Base-by-base conservation (phyloP, 2,113 vertebrate species). In the Dolichotis patagonum region DNA sequence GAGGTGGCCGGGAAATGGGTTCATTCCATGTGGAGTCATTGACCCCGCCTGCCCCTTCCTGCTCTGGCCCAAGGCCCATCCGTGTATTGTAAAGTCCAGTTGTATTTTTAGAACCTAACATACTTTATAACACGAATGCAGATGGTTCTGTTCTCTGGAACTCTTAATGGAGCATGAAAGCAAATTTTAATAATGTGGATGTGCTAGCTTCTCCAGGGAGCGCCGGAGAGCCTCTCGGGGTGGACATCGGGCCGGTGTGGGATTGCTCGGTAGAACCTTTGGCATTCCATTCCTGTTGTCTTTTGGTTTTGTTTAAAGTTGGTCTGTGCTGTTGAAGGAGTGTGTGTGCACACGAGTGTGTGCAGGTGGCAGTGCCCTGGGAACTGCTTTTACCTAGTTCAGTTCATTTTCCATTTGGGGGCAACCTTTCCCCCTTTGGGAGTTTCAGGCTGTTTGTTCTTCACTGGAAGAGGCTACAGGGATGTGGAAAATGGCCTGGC, bases 101-200 rank as follows among this genome's bases (percentile, higher is more conserved):
- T 60, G 56, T 82, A 91, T 81, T 94, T 94, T 97, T 82, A 97
- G 94, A 83, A 38, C 43, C 86, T 83, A 52, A 26, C 32, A 12
- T 75, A 30, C 54, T 96, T 91, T 49, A 71, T 69, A 17, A 62
- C 84, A 60, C 65, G 58, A 62, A 58, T 63, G 32, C 43, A 17
- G 80, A 46, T 71, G 65, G 41, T 52, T 65, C 41, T 54, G 22
- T 71, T 83, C 49, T 82, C 60, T 58, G 89, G 77, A n/a, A 69
- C n/a, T 78, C 58, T 87, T 82, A 85, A 60, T 56, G 26, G 63
- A 38, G 19, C 26, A 20, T 3, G 32, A 62, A 43, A 62, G 86
- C 69, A 80, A n/a, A 16, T 35, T 69, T 26, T 8, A n/a, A 54
- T 88, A 28, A 19, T 28, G 16, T 5, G 17, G 60, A 78, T 78